Evolutionary conservation across 2,113 vertebrate species (phyloP), one percentile per base, ranked within the genome.

Genomic region (Alethe diademata): DNA sequence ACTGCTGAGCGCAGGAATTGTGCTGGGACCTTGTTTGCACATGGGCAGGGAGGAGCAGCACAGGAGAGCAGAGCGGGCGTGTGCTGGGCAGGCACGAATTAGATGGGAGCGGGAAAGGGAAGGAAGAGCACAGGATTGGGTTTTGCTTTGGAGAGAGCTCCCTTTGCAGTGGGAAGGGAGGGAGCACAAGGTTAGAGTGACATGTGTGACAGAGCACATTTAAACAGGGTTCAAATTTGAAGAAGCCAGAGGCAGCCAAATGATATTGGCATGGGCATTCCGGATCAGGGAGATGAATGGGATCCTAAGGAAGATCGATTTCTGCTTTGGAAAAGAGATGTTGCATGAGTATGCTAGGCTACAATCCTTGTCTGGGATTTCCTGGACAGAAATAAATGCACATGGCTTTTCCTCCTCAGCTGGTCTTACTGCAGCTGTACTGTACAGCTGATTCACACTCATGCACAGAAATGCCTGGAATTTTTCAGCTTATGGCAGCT

Each of bases 11-110:
- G 35, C 2, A 2, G 54, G 33, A 64, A 17, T 2, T 19, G 28
- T 0, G 1, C 1, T 28, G 33, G 35, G 35, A n/a, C 31, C 45
- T 22, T 12, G 38, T 26, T 14, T 15, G 53, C 51, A 26, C 14
- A 8, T 7, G 0, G 0, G 31, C 0, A 35, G 40, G 29, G 4
- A 64, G 54, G 25, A 91, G 65, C 40, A n/a, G 38, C 1, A 5
- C 54, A 36, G 50, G 28, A 50, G 22, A 60, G 54, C 48, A 65
- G 22, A 73, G 65, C 1, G 0, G 73, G 33, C 0, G 0, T 6
- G 35, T 43, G 19, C 17, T 40, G 22, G 29, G 53, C 33, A 36
- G 31, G 24, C 3, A 7, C 0, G 1, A 28, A 8, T 43, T 19
- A 26, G 23, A 53, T 8, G 29, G 50, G 54, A 83, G 25, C 0